Base-by-base conservation (phyloP, 2,888 invertebrate species). In the Trichopoda pennipes region DNA sequence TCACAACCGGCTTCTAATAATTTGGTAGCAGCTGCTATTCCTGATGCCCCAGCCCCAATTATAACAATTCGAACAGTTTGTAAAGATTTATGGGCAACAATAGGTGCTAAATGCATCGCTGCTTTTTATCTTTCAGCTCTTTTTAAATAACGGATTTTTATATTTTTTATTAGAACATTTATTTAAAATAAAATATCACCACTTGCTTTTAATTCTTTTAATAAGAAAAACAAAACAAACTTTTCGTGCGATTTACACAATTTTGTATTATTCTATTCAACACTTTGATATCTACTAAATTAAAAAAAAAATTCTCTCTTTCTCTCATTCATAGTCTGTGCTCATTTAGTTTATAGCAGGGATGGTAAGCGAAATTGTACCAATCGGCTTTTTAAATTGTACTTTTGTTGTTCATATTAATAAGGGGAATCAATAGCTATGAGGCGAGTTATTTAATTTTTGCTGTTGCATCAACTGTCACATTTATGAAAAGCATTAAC, bases 21-120 rank as follows among this genome's bases (percentile, higher is more conserved):
- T 28, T 89, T 88, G 0, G 90, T 89, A 4, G 89, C 91, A 0
- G 91, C 90, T 0, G 91, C 91, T 23, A 92, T 89, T 21, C 91
- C 91, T 2, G 91, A 85, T 0, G 90, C 86, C 17, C 91, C 91
- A 8, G 91, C 91, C 0, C 91, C 91, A 21, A 92, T 85, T 16
- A 92, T 85, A 7, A 91, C 87, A 78, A 91, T 87, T 55, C 89
- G 89, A 4, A 88, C 86, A 0, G 86, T 87, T 80, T 85, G n/a
- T 44, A 81, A 28, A 8, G 81, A 64, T 42, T 74, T 78, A 19
- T 53, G 63, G 7, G 44, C 58, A 17, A 73, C 21, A 44, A 3
- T 44, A 7, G 42, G 42, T n/a, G 42, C 42, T 16, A 16, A 44
- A 38, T 12, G 12, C 38, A 38, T 38, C 14, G 6, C 14, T 44